phyloP scores from a whole-genome alignment of 2,113 vertebrate genomes.

The Thalassarche chlororhynchos region DNA sequence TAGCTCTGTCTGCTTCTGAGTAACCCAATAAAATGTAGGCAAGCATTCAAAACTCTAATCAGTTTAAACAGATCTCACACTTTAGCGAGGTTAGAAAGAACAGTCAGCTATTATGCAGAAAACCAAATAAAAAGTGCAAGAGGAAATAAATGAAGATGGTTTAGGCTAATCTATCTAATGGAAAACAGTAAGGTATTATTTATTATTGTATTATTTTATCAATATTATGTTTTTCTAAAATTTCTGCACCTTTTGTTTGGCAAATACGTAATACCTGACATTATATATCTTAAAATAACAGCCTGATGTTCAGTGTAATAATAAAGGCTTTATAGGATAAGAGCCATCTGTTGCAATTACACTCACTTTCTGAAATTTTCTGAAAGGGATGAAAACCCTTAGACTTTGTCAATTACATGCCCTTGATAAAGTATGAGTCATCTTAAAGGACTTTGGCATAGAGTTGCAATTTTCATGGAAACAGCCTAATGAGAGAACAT shows the following conservation, averaged over 20 bases:
- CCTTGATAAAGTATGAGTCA: slow-evolving; percentile 6
- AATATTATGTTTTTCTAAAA: neutral
- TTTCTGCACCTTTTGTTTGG: neutral
- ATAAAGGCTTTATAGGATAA: neutral
- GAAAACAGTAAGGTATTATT: neutral
- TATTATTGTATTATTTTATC: slow-evolving; percentile 3
- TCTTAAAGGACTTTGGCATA: slow-evolving; percentile 24
- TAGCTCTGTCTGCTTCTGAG: neutral
- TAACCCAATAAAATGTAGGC: slow-evolving; percentile 1
- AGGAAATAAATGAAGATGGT: slow-evolving; percentile 28
- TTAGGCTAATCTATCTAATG: neutral
- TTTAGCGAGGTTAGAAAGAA: neutral
- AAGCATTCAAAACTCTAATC: slow-evolving; percentile 1
- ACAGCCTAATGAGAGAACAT: neutral
- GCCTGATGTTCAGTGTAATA: neutral
- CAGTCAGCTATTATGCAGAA: neutral
- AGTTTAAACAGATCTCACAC: slow-evolving; percentile 42
- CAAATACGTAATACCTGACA: neutral
- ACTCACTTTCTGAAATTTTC: slow-evolving; percentile 11
- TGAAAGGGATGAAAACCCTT: neutral
- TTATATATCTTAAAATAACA: neutral
- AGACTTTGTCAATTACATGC: neutral
- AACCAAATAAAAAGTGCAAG: neutral
- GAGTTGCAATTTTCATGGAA: neutral
- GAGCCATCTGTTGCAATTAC: neutral